These are phyloP conservation scores for Caenorhabditis zanzibari DNA, from an alignment of 2,888 invertebrate genomes.

Conservation along the genomic window DNA sequence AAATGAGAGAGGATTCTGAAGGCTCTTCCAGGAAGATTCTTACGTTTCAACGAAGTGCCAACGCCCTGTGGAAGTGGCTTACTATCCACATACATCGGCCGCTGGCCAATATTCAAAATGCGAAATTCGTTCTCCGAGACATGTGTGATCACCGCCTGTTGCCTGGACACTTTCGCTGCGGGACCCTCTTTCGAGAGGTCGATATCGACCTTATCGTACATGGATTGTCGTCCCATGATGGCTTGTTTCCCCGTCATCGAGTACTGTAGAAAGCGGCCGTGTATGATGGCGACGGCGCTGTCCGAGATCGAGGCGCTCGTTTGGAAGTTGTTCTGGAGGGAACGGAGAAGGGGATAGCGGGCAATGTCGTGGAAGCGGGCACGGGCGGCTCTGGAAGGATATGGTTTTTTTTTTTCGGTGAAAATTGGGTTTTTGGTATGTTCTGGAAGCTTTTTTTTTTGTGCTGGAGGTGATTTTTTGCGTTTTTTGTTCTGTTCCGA, in stretches of 20 bases:
- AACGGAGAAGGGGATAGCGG: constrained; percentile 24
- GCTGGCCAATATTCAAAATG: constrained; percentile 62
- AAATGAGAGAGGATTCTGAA: not conserved
- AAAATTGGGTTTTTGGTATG: too few relatives aligned
- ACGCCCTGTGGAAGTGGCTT: constrained; percentile 53
- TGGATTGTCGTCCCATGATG: constrained; percentile 87
- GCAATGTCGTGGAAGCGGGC: constrained; percentile 26
- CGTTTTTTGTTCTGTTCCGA: too few relatives aligned
- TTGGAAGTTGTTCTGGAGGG: constrained; percentile 23
- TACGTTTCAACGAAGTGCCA: constrained; percentile 31
- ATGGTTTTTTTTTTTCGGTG: not conserved
- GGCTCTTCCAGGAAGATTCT: not conserved
- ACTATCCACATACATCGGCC: constrained; percentile 61
- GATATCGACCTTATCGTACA: constrained; percentile 73
- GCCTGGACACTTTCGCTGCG: constrained; percentile 64
- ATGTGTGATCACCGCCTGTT: constrained; percentile 67
- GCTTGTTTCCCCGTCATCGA: constrained; percentile 69
- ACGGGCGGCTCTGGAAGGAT: constrained; percentile 7
- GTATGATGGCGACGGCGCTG: constrained; percentile 31
- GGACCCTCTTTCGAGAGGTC: constrained; percentile 79
- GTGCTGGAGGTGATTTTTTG: too few relatives aligned
- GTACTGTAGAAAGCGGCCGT: constrained; percentile 44
- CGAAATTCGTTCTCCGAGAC: constrained; percentile 21
- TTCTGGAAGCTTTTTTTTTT: too few relatives aligned
- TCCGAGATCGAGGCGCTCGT: constrained; percentile 34